These are phyloP conservation scores for Hipparchia sbordonii DNA, from an alignment of 2,888 invertebrate genomes.

Conservation along the genomic window DNA sequence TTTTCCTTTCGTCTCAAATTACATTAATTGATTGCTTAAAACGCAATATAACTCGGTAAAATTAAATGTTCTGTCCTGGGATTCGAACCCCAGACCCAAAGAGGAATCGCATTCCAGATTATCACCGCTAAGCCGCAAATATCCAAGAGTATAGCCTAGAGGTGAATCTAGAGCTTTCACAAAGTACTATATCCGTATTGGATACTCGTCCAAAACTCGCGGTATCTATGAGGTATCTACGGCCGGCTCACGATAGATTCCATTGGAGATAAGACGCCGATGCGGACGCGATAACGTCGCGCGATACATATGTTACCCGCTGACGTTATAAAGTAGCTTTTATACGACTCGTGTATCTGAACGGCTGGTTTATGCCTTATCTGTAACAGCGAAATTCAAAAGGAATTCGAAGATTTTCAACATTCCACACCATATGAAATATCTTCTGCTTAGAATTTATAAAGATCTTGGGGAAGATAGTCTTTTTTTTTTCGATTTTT, in stretches of 20 bases:
- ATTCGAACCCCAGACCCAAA: too few species aligned
- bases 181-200: constrained; percentile 10
- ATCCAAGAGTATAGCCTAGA: neutral
- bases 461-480: neutral
- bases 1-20: too few species aligned
- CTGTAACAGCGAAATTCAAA: constrained; percentile 28
- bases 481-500: too few species aligned
- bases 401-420: constrained; percentile 27
- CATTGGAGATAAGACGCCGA: constrained; percentile 66
- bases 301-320: constrained; percentile 64
- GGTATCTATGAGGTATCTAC: constrained; percentile 36
- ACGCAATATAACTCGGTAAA: neutral
- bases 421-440: constrained; percentile 20
- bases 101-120: neutral
- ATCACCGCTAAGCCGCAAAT: neutral
- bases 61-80: neutral
- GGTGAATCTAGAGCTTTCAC: neutral
- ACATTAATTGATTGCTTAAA: too few species aligned
- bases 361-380: constrained; percentile 34
- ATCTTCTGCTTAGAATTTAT: constrained; percentile 7
- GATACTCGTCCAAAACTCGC: constrained; percentile 29
- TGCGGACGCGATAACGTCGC: constrained; percentile 64
- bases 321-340: constrained; percentile 66
- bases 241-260: constrained; percentile 51
- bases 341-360: constrained; percentile 45